Percentiles rank a stretch among this genome's conserved stretches.
phyloP scores from a whole-genome alignment of 2,113 vertebrate genomes.

The Psittacara wagleri region DNA sequence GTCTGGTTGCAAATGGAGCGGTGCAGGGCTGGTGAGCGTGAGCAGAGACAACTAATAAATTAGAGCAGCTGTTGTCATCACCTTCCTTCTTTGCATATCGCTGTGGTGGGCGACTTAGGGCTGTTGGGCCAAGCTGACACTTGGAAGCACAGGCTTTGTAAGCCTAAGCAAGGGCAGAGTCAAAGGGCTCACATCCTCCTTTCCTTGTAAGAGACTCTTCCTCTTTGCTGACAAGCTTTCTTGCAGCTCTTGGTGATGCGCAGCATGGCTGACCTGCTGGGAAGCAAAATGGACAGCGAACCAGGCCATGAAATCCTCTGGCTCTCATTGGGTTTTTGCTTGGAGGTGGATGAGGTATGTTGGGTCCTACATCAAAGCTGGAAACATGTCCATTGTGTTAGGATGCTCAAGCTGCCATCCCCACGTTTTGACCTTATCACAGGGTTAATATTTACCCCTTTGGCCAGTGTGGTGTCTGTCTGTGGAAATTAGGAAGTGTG shows the following conservation, averaged over 20 bases:
- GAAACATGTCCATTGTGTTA: not conserved
- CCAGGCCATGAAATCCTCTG: not conserved
- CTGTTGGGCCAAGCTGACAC: not conserved
- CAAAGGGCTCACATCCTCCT: not conserved
- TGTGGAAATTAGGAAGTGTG: not conserved
- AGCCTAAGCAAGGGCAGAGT: not conserved
- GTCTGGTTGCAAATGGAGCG: not conserved
- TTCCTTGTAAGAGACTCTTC: not conserved
- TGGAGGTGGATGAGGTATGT: not conserved
- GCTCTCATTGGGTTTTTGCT: not conserved
- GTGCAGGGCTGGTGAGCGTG: not conserved
- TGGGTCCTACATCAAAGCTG: not conserved
- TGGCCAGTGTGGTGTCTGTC: not conserved
- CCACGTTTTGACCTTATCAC: accelerated
- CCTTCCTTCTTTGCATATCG: not conserved
- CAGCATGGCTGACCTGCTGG: accelerated
- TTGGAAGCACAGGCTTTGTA: not conserved
- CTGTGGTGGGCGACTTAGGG: not conserved
- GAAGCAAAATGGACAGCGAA: not conserved
- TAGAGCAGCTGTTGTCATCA: not conserved
- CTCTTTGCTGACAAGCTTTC: not conserved
- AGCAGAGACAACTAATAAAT: not conserved
- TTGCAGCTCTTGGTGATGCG: not conserved
- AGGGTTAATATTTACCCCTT: not conserved
- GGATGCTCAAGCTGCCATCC: not conserved